Evolutionary conservation across 2,888 invertebrate genomes (phyloP).

Genomic region (Melipona bicolor): DNA sequence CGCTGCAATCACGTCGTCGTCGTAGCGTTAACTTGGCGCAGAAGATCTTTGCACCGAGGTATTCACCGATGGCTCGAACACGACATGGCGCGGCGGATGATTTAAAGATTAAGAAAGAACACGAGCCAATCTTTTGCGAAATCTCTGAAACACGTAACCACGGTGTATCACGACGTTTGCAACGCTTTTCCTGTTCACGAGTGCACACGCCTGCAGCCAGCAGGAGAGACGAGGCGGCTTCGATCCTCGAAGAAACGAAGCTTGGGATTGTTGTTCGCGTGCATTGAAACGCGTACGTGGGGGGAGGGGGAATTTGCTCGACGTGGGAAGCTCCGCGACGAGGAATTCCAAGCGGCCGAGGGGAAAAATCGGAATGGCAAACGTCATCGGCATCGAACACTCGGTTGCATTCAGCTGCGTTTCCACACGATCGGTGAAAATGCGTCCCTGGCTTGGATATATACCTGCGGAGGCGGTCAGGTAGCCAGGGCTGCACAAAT

Average conservation of each 20-base stretch:
- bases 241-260: slow-evolving; percentile 1
- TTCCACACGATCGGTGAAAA: not conserved
- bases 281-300: not conserved
- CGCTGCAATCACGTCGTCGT: not conserved
- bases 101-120: slow-evolving; percentile 27
- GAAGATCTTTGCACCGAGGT: slow-evolving; percentile 42
- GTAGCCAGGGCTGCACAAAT: slow-evolving; percentile 55
- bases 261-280: not conserved
- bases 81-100: not conserved
- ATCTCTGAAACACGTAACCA: slow-evolving; percentile 33
- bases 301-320: not conserved
- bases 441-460: slow-evolving; percentile 45
- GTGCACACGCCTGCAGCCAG: not conserved
- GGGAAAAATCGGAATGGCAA: slow-evolving; percentile 33
- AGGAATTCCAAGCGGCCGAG: not conserved
- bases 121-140: slow-evolving; percentile 55
- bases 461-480: slow-evolving; percentile 39
- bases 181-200: not conserved
- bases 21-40: not conserved
- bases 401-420: not conserved
- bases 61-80: too few relatives aligned
- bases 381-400: slow-evolving; percentile 10
- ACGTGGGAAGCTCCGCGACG: slow-evolving; percentile 22
- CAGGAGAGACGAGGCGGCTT: not conserved
- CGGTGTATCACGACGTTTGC: slow-evolving; percentile 21